Conservation (phyloP, 1,140 invertebrate genomes). For the Harlomillsia oculata region DNA sequence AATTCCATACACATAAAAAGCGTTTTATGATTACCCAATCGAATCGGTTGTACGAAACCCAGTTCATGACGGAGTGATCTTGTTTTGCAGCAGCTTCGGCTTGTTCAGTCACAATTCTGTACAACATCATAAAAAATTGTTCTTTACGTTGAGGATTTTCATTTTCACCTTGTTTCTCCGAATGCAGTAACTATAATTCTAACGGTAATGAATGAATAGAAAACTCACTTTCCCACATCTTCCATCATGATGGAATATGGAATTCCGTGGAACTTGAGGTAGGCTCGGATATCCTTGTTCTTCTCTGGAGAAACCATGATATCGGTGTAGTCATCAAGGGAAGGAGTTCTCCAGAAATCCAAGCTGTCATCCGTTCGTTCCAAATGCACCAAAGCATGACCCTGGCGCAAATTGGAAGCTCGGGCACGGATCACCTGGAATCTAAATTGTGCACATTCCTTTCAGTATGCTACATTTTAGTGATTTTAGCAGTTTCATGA, state of each 20-base stretch:
- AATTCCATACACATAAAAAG: background rate
- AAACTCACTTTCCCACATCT: slow-evolving; percentile 16
- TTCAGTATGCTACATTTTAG: too few species aligned
- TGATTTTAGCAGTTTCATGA: too few species aligned
- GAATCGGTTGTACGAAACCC: background rate
- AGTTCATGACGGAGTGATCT: background rate
- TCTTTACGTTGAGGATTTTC: background rate
- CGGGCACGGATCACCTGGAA: slow-evolving; percentile 3
- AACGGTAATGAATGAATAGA: too few species aligned
- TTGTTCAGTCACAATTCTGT: background rate
- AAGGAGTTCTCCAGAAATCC: slow-evolving; percentile 12
- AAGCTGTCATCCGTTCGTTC: background rate
- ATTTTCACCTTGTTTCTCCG: background rate
- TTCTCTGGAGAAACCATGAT: slow-evolving; percentile 5
- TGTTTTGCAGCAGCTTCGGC: background rate
- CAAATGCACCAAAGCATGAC: background rate
- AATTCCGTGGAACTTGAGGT: background rate
- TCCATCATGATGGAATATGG: slow-evolving; percentile 10
- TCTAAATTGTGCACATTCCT: too few species aligned
- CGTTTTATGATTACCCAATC: background rate
- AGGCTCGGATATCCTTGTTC: background rate
- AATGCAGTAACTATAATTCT: too few species aligned
- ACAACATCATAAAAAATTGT: background rate
- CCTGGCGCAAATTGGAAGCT: background rate
- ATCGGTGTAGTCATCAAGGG: background rate